Conservation (phyloP, 2,113 vertebrate species). For the Siphamia tubifer region DNA sequence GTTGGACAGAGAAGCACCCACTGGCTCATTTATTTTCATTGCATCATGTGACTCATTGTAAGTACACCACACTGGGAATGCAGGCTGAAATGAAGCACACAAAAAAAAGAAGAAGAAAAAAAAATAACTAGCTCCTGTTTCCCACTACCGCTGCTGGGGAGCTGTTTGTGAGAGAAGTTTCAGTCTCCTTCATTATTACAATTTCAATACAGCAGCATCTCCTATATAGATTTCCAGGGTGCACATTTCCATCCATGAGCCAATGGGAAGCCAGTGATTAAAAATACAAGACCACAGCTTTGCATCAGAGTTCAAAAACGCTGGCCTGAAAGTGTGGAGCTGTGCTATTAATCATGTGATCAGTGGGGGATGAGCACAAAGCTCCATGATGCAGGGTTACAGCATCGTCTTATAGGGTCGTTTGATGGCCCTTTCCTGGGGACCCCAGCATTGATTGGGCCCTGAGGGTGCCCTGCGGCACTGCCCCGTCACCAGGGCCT, state of each 20-base stretch:
- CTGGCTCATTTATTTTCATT: slow-evolving; percentile 79
- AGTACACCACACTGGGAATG: slow-evolving; percentile 56
- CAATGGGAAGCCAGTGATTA: slow-evolving; percentile 65
- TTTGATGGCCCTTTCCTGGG: slow-evolving; percentile 78
- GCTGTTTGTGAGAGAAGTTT: slow-evolving; percentile 50
- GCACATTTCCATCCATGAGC: slow-evolving; percentile 51
- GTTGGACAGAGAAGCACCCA: slow-evolving; percentile 70
- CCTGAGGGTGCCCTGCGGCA: slow-evolving; percentile 77
- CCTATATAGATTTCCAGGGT: slow-evolving; percentile 35
- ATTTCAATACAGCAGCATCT: slow-evolving; percentile 28
- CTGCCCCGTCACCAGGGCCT: slow-evolving; percentile 64
- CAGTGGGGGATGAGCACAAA: slow-evolving; percentile 49
- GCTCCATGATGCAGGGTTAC: slow-evolving; percentile 45
- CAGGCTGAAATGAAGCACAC: slow-evolving; percentile 43
- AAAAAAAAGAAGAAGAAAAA: slow-evolving; percentile 50
- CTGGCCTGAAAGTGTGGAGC: slow-evolving; percentile 43
- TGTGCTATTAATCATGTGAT: slow-evolving; percentile 73
- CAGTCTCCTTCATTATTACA: slow-evolving; percentile 54
- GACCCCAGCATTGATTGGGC: slow-evolving; percentile 78
- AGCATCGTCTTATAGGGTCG: slow-evolving; percentile 48
- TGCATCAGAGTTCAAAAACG: slow-evolving; percentile 62
- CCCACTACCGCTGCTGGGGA: slow-evolving; percentile 41
- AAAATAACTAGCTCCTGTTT: slow-evolving; percentile 64
- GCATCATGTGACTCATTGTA: slow-evolving; percentile 72
- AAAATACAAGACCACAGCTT: slow-evolving; percentile 66